phyloP scores from a whole-genome alignment of 1,140 invertebrate genomes.

The Drosophila paulistorum region DNA sequence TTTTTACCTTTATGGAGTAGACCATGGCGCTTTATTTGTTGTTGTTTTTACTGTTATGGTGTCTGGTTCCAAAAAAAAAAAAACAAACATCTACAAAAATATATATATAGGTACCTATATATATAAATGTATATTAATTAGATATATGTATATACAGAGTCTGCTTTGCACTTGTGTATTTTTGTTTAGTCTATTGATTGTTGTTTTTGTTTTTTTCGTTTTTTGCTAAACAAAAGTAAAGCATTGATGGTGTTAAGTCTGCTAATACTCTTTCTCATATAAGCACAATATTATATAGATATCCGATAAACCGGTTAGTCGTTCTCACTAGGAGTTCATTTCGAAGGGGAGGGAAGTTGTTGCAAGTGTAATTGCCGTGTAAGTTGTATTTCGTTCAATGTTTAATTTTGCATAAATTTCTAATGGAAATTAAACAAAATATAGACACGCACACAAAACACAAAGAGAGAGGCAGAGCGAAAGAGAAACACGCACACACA shows the following conservation, averaged over 20 bases:
- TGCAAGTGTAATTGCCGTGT: not conserved
- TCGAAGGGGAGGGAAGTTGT: not conserved
- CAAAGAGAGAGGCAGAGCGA: not conserved
- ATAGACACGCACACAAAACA: slow-evolving; percentile 7
- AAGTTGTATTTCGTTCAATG: slow-evolving; percentile 3
- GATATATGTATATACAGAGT: not conserved
- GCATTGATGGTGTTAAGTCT: not conserved
- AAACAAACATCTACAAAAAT: slow-evolving; percentile 22
- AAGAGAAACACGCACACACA: not conserved
- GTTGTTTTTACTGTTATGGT: slow-evolving; percentile 25
- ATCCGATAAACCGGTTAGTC: slow-evolving; percentile 6
- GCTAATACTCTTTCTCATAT: not conserved
- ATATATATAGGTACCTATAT: slow-evolving; percentile 6
- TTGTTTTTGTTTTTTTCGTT: not conserved
- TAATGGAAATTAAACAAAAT: not conserved
- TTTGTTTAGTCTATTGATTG: slow-evolving; percentile 11
- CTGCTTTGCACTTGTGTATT: not conserved
- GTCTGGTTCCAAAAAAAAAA: slow-evolving; percentile 22
- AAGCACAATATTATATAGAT: not conserved
- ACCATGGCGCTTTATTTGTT: slow-evolving; percentile 47
- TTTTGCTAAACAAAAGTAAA: not conserved
- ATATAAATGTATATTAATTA: slow-evolving; percentile 4
- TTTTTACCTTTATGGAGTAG: slow-evolving; percentile 68
- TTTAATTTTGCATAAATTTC: slow-evolving; percentile 24
- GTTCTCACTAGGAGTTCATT: not conserved